phyloP scores from a whole-genome alignment of 2,113 vertebrate species.

The Danionella cerebrum region DNA sequence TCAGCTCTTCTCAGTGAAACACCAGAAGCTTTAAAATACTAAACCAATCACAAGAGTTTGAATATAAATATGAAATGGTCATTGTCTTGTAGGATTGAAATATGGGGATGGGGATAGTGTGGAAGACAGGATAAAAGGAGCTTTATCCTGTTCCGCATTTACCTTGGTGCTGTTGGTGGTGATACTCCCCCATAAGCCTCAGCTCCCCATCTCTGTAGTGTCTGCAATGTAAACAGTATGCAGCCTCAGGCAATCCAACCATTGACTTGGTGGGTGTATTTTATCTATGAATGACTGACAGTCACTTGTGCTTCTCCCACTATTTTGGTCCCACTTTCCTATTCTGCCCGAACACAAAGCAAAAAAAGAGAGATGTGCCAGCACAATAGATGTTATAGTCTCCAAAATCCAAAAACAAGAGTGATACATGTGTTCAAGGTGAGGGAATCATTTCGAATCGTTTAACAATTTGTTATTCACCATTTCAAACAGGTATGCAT shows the following conservation, averaged over 20 bases:
- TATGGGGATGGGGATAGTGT: not conserved
- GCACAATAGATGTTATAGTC: no score
- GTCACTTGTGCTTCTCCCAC: conserved; percentile 21
- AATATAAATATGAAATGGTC: not conserved
- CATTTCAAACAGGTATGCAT: no score
- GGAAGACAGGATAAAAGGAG: conserved; percentile 28
- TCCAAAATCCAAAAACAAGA: no score
- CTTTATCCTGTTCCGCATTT: conserved; percentile 10
- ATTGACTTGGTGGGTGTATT: conserved; percentile 19
- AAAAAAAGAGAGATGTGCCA: conserved; percentile 8
- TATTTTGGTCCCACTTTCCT: not conserved
- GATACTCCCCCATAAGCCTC: conserved; percentile 16
- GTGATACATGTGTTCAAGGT: no score
- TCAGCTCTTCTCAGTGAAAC: not conserved
- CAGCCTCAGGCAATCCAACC: conserved; percentile 9
- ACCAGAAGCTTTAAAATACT: not conserved
- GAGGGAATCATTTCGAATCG: no score
- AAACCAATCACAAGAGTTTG: not conserved
- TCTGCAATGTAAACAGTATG: conserved; percentile 20
- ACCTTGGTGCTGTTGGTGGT: conserved; percentile 5
- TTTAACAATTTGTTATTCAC: no score
- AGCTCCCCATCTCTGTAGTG: conserved; percentile 3
- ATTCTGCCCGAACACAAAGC: not conserved
- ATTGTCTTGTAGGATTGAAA: not conserved
- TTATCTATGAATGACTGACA: conserved; percentile 33